Base-by-base conservation (phyloP, 37 sponge, comb jelly and placozoan genomes). In the Chondrosia reniformis region DNA sequence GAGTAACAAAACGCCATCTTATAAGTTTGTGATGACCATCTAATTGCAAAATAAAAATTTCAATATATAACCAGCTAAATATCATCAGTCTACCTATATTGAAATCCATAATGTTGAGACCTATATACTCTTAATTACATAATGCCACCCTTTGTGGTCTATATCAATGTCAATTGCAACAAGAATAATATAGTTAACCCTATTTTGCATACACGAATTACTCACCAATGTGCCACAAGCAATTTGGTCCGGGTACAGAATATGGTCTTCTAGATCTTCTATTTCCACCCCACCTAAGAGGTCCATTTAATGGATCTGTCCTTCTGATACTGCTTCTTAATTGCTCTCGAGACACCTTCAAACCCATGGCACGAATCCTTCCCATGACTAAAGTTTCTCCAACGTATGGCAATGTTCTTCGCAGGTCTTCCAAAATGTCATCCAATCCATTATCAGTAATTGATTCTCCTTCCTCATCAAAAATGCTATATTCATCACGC, bases 1-100 rank as follows among this genome's bases (percentile, higher is more conserved):
- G 86, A 52, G 75, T 76, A n/a, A 86, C 77, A 37, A 86, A 67
- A 54, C 82, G 62, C 86, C 86, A 86, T n/a, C 72, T 31, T 41
- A 69, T 81, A 24, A 81, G 22, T 30, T 81, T 69, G 22, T 81
- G 81, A 28, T 72, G 13, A 17, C 49, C 52, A 69, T 81, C 81
- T 27, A 67, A 55, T 36, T 79, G 80, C 80, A 73, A 43, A 41
- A 36, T 21, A 73, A 73, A n/a, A n/a, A n/a, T n/a, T n/a, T n/a
- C n/a, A n/a, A n/a, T n/a, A n/a, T n/a, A 10, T 27, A 10, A 22
- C 27, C 13, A 61, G 17, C 13, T 13, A n/a, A n/a, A n/a, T n/a
- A n/a, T n/a, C n/a, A n/a, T n/a, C n/a, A n/a, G n/a, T n/a, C n/a
- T n/a, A n/a, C n/a, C n/a, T n/a, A n/a, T n/a, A n/a, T n/a, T n/a